phyloP scores from a whole-genome alignment of 2,888 invertebrate genomes.

The Lepas anatifera region DNA sequence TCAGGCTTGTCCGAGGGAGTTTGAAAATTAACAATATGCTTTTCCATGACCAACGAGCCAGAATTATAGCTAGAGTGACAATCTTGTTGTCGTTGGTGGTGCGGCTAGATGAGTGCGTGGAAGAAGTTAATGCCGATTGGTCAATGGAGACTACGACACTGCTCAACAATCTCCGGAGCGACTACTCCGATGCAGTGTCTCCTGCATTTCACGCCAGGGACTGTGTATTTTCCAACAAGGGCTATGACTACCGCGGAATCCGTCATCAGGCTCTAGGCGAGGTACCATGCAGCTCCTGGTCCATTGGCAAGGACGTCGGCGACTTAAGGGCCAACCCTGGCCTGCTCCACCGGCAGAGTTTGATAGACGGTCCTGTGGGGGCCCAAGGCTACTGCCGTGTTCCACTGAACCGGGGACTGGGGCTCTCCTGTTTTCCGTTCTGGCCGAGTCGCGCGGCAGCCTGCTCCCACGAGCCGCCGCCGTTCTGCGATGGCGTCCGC shows the following conservation, averaged over 20 bases:
- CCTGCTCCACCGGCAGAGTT: background rate
- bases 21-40: no score
- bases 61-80: no score
- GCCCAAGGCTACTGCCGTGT: background rate
- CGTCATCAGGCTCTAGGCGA: background rate
- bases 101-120: no score
- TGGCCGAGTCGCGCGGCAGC: no score
- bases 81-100: no score
- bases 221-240: background rate
- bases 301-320: background rate
- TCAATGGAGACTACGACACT: background rate
- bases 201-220: background rate
- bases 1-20: no score
- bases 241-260: slow-evolving; percentile 3
- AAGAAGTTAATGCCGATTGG: no score
- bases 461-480: background rate
- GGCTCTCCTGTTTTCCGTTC: background rate
- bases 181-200: background rate
- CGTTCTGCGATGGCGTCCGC: background rate
- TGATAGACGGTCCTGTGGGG: background rate
- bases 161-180: background rate
- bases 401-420: background rate
- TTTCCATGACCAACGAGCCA: no score
- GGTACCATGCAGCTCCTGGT: background rate
- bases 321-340: background rate